A percentile compares a stretch with the other conserved stretches of the same genome.
Evolutionary conservation across 2,797 vertebrate species (phyloP).

Genomic region (Rhyacichthys aspro): DNA sequence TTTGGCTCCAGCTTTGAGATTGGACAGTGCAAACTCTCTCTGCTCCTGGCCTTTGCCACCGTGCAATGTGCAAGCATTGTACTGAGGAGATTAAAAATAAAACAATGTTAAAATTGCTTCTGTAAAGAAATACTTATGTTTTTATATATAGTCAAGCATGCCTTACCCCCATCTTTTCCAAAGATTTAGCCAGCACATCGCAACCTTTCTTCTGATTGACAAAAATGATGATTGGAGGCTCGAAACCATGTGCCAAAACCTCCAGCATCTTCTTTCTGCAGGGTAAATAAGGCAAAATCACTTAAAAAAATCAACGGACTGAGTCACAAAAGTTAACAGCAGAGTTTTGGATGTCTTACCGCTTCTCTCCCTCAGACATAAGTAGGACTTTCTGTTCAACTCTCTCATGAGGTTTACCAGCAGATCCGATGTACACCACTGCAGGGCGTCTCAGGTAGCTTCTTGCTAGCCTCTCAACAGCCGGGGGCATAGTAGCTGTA

Average conservation of each 20-base stretch:
- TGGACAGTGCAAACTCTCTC: slow-evolving; percentile 97
- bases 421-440: slow-evolving; percentile 98
- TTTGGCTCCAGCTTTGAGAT: slow-evolving; percentile 97
- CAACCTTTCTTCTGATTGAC: slow-evolving; percentile 99
- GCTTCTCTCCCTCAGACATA: slow-evolving; percentile 96
- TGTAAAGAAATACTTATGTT: neutral
- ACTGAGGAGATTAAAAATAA: slow-evolving; percentile 73
- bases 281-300: neutral
- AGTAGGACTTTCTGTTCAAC: slow-evolving; percentile 98
- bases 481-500: slow-evolving; percentile 96
- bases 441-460: slow-evolving; percentile 94
- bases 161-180: slow-evolving; percentile 99
- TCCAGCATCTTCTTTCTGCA: slow-evolving; percentile 95
- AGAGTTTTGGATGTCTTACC: slow-evolving; percentile 68
- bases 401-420: slow-evolving; percentile 97
- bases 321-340: neutral
- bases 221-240: slow-evolving; percentile 98
- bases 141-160: neutral
- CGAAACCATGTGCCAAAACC: slow-evolving; percentile 92
- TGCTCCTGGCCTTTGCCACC: slow-evolving; percentile 98
- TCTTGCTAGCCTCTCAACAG: slow-evolving; percentile 93
- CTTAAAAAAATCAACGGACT: slow-evolving; percentile 16
- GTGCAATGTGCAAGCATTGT: slow-evolving; percentile 97
- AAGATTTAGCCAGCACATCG: slow-evolving; percentile 95
- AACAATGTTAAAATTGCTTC: neutral